These are phyloP conservation scores for Drosophila mayaguana DNA, from an alignment of 2,888 invertebrate species.

Conservation along the genomic window DNA sequence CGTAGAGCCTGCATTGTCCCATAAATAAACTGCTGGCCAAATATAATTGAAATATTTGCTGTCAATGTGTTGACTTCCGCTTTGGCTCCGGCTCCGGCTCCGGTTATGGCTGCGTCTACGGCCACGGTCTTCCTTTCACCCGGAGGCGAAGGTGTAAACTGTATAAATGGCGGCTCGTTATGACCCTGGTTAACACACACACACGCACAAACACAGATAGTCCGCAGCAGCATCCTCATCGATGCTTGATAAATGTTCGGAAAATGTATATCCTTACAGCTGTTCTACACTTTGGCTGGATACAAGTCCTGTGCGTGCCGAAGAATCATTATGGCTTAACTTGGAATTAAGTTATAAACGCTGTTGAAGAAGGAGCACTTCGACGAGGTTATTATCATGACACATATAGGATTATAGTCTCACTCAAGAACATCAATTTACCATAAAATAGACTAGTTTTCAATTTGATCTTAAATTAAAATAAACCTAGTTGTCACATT, in stretches of 20 bases:
- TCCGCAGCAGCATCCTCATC: constrained; percentile 34
- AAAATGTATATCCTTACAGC: constrained; percentile 48
- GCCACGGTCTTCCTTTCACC: constrained; percentile 36
- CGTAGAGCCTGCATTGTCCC: constrained; percentile 30
- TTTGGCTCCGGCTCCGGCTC: not conserved
- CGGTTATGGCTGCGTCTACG: constrained; percentile 6
- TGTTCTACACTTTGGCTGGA: not conserved
- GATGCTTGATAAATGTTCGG: constrained; percentile 64
- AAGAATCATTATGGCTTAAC: constrained; percentile 46
- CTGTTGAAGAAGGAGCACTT: constrained; percentile 3
- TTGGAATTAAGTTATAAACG: constrained; percentile 46
- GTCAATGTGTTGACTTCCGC: constrained; percentile 78
- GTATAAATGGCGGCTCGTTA: constrained; percentile 77
- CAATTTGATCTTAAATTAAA: not conserved
- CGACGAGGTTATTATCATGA: not conserved
- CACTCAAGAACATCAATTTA: not conserved
- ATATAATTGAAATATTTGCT: constrained; percentile 80
- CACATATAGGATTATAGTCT: not conserved
- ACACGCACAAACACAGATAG: constrained; percentile 18
- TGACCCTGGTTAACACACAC: constrained; percentile 44
- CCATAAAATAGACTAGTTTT: not conserved
- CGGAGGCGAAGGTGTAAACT: constrained; percentile 77
- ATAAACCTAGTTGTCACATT: not conserved
- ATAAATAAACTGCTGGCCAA: constrained; percentile 65
- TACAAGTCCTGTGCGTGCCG: constrained; percentile 32